phyloP scores from a whole-genome alignment of 2,113 vertebrate genomes.

The Daboia siamensis region DNA sequence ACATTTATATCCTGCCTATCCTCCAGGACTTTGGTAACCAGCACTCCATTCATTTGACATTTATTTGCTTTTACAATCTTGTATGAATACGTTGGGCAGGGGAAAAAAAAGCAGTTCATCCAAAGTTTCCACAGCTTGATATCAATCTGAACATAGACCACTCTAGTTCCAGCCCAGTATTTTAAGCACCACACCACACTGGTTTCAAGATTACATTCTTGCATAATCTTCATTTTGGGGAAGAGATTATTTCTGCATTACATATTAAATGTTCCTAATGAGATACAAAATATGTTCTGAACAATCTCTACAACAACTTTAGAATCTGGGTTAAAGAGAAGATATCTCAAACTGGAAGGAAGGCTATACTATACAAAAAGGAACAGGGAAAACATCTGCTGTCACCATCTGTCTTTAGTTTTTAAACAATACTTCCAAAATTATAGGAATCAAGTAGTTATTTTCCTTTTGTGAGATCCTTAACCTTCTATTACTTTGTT shows the following conservation, averaged over 20 bases:
- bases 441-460: slow-evolving; percentile 7
- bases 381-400: neutral
- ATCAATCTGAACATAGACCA: neutral
- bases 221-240: neutral
- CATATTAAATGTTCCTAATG: neutral
- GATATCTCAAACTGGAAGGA: neutral
- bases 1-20: neutral
- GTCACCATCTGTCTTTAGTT: neutral
- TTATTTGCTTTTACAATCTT: neutral
- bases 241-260: neutral
- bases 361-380: neutral
- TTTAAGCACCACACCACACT: neutral
- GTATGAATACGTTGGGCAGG: neutral
- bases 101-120: neutral
- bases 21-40: neutral
- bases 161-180: neutral
- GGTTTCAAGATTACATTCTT: neutral
- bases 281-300: neutral
- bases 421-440: slow-evolving; percentile 6
- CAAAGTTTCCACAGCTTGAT: neutral
- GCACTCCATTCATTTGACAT: neutral
- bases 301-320: neutral
- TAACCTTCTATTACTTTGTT: neutral
- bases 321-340: neutral
- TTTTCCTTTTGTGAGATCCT: neutral